phyloP scores from a whole-genome alignment of 2,888 invertebrate species.

The Dermolepida albohirtum region DNA sequence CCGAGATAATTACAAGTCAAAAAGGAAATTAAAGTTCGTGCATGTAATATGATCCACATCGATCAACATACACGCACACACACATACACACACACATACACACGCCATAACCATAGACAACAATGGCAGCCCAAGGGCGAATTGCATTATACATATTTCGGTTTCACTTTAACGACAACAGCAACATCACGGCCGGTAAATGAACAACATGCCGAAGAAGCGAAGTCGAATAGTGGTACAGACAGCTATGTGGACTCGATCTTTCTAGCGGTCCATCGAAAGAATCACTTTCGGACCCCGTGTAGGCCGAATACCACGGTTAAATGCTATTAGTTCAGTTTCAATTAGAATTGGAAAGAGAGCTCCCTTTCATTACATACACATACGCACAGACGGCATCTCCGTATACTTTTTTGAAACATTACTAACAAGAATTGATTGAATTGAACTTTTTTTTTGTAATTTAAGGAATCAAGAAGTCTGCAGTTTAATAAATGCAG shows the following conservation, averaged over 20 bases:
- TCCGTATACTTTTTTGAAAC: too few relatives aligned
- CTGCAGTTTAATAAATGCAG: too few relatives aligned
- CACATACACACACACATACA: background rate
- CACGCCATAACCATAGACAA: constrained; percentile 34
- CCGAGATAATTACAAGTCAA: too few relatives aligned
- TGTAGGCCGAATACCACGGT: constrained; percentile 18
- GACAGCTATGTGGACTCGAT: constrained; percentile 41
- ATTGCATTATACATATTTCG: constrained; percentile 34
- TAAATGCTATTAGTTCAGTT: constrained; percentile 36
- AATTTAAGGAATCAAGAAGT: too few relatives aligned
- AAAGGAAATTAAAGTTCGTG: background rate
- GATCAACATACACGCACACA: constrained; percentile 3
- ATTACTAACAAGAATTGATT: too few relatives aligned
- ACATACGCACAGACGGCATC: too few relatives aligned
- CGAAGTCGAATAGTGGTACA: constrained; percentile 8
- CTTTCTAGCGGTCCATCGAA: constrained; percentile 42
- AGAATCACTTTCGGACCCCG: constrained; percentile 38
- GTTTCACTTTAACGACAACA: constrained; percentile 25
- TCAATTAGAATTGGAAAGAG: constrained; percentile 27
- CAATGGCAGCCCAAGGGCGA: constrained; percentile 37
- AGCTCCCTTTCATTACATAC: constrained; percentile 32
- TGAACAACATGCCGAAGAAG: background rate
- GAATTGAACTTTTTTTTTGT: too few relatives aligned
- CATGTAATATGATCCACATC: constrained; percentile 14
- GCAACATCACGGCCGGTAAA: background rate